Base-by-base conservation (phyloP, 1,140 invertebrate species). In the Drosophila athabasca region DNA sequence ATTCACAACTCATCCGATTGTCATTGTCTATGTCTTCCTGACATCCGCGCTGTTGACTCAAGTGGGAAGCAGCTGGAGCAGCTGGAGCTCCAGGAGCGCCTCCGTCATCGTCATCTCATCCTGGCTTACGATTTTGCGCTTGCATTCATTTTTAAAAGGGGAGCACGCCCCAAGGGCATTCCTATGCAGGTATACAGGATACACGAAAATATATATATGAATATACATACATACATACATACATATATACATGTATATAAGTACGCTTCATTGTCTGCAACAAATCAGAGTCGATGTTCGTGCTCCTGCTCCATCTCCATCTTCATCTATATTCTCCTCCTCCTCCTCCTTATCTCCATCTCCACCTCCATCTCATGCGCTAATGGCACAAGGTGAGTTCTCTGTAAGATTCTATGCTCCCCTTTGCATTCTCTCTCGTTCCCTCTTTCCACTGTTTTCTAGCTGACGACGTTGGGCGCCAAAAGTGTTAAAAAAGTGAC, bases 1-100 rank as follows among this genome's bases (percentile, higher is more conserved):
- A 87, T 87, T 87, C 82, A 78, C 83, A 88, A 87, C 83, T 87
- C 82, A 87, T 87, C 83, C 83, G 83, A 88, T 88, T 87, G 78
- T 76, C 78, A 85, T 87, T 87, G 82, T 87, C 81, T 87, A 70
- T 72, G 55, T 62, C 74, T 62, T 64, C 70, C 71, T 70, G 69
- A 48, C 73, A 60, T 74, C 62, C 54, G 57, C 43, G 69, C 69
- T 72, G 75, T 73, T 67, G 62, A 77, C 74, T 75, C 79, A 59
- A 71, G 46, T 68, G 64, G 48, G 62, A 55, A 6, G 22, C 7
- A 51, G 26, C 26, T 17, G 29, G 1, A 15, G n/a, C 8, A 2
- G 13, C 52, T 8, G 29, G 13, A 53, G 8, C 31, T 31, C 2
- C 22, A 39, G 19, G 19, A 26, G 48, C 48, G 11, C 39, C 15